Evolutionary conservation across 2,888 invertebrate genomes (phyloP), one percentile per base, ranked within the genome.

Genomic region (Neocrepidodera transversa): DNA sequence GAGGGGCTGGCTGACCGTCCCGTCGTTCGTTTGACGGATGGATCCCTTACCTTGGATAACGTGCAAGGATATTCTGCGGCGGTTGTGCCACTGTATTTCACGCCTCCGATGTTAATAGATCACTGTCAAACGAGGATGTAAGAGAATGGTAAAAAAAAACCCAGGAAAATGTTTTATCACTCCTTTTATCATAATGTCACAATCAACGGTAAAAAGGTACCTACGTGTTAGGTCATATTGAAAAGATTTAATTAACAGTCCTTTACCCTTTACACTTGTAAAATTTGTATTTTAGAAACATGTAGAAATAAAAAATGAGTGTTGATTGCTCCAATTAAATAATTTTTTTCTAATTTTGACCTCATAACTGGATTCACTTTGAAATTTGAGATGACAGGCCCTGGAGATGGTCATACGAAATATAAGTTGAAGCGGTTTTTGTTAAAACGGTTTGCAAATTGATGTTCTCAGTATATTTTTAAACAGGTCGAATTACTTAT

Each of bases 41-140:
- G 68, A 68, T 63, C 73, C 74, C 71, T 74, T 74, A 74, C 74
- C 74, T 74, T 65, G 71, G 71, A 65, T 70, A 74, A 74, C 72
- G 70, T 71, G 67, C 66, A 66, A 67, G 66, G 68, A 65, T 65
- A 65, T 65, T 63, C 60, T 58, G 45, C 26, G 43, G 52, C 54
- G 62, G 51, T 60, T 52, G 51, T 43, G 30, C 60, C 62, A 56
- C 68, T 58, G 58, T 55, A 49, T 66, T 67, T 65, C 66, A 68
- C 69, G 65, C 67, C 67, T 62, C 60, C 64, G 60, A 57, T 40
- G 53, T 53, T 69, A 66, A 69, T 68, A 64, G 65, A 68, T 69
- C 67, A 65, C 65, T 67, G 67, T 67, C 68, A 65, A 63, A 62
- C 60, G 35, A 45, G 49, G 58, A 40, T 49, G 36, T 58, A 55